Evolutionary conservation across 2,888 invertebrate genomes (phyloP), one percentile per base, ranked within the genome.

Genomic region (Chymomyza fuscimana): DNA sequence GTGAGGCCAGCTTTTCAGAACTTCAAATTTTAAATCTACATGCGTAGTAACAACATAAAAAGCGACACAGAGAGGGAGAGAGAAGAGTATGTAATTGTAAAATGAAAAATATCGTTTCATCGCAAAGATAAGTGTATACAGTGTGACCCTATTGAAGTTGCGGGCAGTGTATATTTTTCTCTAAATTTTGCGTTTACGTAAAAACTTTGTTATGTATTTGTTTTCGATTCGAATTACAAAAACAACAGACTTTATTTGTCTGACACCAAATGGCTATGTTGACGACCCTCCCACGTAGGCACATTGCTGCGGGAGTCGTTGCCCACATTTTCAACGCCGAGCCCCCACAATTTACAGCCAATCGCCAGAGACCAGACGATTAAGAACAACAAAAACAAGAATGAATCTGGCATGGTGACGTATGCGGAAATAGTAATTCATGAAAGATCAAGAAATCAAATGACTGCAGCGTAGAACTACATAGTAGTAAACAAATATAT

Each of bases 261-360:
- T 6, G 32, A 7, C 32, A 9, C 32, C 7, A 32, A 5, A 7
- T 32, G 7, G 32, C 32, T 32, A 9, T 32, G 32, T 32, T 32
- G 32, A 32, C 32, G 32, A 32, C 32, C 7, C 32, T 32, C 32
- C 32, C 32, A 32, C 32, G 9, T 32, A 32, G 32, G 7, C 32
- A 9, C 32, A 7, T 32, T 32, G 32, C 32, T 4, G 32, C 32
- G 7, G 32, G 9, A 32, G 16, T 54, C 60, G 40, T 54, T 25
- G 40, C 25, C 46, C 61, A 56, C 61, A 65, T 40, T 16, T 36
- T 54, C 16, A 29, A 12, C 36, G 52, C 63, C 32, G 61, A 63
- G 71, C 70, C 90, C 88, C 88, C 88, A 83, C 89, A 74, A 74
- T 67, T 79, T 72, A 73, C 72, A 82, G 69, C 90, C 88, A 89